Conservation (phyloP, 2,888 invertebrate genomes). For the Cephus pulcher region DNA sequence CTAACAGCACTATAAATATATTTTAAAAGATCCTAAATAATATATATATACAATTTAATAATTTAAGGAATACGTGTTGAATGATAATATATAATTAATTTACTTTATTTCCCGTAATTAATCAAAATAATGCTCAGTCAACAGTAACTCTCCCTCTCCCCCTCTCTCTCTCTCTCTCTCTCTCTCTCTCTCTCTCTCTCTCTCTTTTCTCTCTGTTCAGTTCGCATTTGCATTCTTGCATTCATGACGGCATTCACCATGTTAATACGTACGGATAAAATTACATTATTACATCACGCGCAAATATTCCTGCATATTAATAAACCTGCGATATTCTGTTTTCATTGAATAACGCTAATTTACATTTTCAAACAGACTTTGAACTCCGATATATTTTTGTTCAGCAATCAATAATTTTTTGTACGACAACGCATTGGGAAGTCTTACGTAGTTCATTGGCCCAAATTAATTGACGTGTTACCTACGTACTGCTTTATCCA, state of each 20-base stretch:
- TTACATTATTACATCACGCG: slow-evolving; percentile 8
- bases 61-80: background rate
- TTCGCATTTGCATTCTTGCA: background rate
- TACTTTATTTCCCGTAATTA: background rate
- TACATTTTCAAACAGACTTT: background rate
- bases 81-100: background rate
- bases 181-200: background rate
- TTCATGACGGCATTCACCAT: background rate
- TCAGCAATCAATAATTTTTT: background rate
- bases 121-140: background rate
- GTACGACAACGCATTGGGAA: background rate
- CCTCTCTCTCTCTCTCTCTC: background rate
- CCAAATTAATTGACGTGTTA: background rate
- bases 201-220: background rate
- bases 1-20: background rate
- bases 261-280: slow-evolving; percentile 4
- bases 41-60: background rate
- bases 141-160: background rate
- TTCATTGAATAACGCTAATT: background rate
- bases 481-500: background rate
- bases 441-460: background rate
- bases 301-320: background rate
- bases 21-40: background rate
- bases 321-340: background rate
- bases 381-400: background rate